A percentile compares a stretch with the other conserved stretches of the same genome.
Conservation (phyloP, 2,113 vertebrate genomes). For the Cepphus grylle region DNA sequence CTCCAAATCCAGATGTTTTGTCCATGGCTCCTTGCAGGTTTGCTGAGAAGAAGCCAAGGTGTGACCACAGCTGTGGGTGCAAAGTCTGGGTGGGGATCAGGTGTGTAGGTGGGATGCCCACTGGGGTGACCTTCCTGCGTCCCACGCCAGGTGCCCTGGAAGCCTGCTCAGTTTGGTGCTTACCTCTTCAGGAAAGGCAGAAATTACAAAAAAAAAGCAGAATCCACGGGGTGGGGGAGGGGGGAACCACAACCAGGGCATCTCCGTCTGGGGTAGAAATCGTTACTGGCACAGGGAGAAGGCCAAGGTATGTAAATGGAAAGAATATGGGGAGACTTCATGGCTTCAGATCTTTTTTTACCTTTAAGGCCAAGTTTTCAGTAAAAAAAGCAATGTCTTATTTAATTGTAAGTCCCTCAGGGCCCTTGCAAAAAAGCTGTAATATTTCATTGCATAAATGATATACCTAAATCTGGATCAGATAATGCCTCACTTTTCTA, state of each 20-base stretch:
- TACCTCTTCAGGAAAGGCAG: not conserved
- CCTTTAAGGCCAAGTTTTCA: not conserved
- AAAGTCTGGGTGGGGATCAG: fast-evolving
- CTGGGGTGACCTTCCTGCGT: fast-evolving
- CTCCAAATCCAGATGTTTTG: not conserved
- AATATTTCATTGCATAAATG: not conserved
- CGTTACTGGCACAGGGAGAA: fast-evolving
- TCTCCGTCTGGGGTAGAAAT: not conserved
- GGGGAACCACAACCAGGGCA: not conserved
- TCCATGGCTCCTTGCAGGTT: not conserved
- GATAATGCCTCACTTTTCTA: not conserved
- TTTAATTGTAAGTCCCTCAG: not conserved
- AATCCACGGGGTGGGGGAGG: not conserved
- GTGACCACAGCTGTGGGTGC: not conserved
- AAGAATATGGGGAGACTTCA: not conserved
- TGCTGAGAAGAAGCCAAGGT: not conserved
- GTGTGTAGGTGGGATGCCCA: fast-evolving
- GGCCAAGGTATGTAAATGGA: not conserved
- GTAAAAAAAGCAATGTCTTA: not conserved
- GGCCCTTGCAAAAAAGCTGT: not conserved
- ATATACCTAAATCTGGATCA: not conserved
- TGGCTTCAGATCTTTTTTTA: not conserved
- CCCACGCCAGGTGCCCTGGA: not conserved
- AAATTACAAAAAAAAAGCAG: not conserved
- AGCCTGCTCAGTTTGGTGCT: not conserved